Percentiles rank a stretch among this genome's conserved stretches.
phyloP scores from a whole-genome alignment of 2,113 vertebrate species.

The Haemorhous mexicanus region DNA sequence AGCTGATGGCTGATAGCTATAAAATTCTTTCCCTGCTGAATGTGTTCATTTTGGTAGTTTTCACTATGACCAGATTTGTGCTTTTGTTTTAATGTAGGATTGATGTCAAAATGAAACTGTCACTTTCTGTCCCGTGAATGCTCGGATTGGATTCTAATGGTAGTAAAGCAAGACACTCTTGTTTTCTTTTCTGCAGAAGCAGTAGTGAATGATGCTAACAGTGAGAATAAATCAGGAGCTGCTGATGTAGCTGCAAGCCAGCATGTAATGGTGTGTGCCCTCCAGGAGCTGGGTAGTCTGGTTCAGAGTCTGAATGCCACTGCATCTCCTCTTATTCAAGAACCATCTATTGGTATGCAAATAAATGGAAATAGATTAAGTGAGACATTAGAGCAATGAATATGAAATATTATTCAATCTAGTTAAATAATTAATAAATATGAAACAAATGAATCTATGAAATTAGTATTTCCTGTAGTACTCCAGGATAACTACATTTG shows the following conservation, averaged over 20 bases:
- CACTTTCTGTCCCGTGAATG: not conserved
- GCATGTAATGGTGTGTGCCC: slow-evolving; percentile 97
- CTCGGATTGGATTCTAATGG: not conserved
- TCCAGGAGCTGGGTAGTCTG: slow-evolving; percentile 94
- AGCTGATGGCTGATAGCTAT: not conserved
- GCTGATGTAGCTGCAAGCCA: slow-evolving; percentile 95
- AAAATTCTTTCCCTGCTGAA: not conserved
- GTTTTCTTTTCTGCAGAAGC: slow-evolving; percentile 79
- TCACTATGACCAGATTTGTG: not conserved
- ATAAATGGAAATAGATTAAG: not conserved
- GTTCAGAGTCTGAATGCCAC: slow-evolving; percentile 96
- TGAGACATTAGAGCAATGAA: not conserved
- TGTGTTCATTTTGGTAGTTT: not conserved
- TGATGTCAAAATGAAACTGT: not conserved
- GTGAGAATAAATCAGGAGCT: slow-evolving; percentile 91
- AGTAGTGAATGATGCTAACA: slow-evolving; percentile 91
- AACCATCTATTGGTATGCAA: slow-evolving; percentile 88
- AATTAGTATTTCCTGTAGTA: not conserved
- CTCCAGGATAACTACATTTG: not conserved
- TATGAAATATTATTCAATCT: not conserved
- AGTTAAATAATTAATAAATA: not conserved
- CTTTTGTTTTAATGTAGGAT: not conserved
- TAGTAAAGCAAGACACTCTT: not conserved
- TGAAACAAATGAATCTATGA: not conserved
- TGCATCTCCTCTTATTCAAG: slow-evolving; percentile 94